Evolutionary conservation across 1,140 invertebrate genomes (phyloP).

Genomic region (Temnothorax longispinosus): DNA sequence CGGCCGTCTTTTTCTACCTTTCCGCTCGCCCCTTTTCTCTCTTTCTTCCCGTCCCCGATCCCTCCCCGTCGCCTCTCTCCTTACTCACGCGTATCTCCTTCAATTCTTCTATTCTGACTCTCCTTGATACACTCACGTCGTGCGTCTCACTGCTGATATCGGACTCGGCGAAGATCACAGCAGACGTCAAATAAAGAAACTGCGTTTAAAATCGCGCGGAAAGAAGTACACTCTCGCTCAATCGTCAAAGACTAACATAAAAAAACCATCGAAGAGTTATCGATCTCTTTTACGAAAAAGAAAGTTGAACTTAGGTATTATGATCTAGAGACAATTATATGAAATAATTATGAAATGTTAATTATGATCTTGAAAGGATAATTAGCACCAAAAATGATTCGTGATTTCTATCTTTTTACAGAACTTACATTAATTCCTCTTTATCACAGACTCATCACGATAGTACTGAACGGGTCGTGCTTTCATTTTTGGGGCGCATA

Average conservation of each 20-base stretch:
- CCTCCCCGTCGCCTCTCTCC: slow-evolving; percentile 21
- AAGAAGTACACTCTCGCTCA: not conserved
- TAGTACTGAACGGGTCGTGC: slow-evolving; percentile 38
- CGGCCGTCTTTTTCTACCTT: slow-evolving; percentile 73
- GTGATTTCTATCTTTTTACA: not conserved
- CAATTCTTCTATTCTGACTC: slow-evolving; percentile 66
- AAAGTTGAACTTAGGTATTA: not conserved
- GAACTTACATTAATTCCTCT: not conserved
- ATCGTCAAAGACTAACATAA: not conserved
- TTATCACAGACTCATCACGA: not conserved
- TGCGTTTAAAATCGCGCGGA: slow-evolving; percentile 25
- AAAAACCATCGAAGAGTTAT: not conserved
- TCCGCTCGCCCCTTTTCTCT: slow-evolving; percentile 63
- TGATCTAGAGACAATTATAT: not conserved
- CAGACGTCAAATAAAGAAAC: slow-evolving; percentile 63
- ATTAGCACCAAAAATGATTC: not conserved
- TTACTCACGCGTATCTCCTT: slow-evolving; percentile 64
- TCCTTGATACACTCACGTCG: slow-evolving; percentile 54
- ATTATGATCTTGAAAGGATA: not conserved
- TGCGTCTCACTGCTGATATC: slow-evolving; percentile 67
- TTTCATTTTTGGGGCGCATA: slow-evolving; percentile 56
- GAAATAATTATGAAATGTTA: not conserved
- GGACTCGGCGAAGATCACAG: slow-evolving; percentile 65
- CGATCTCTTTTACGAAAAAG: not conserved
- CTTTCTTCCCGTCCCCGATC: slow-evolving; percentile 36